Evolutionary conservation across 2,888 invertebrate species (phyloP), one percentile per base, ranked within the genome.

Genomic region (Eupithecia centaureata): DNA sequence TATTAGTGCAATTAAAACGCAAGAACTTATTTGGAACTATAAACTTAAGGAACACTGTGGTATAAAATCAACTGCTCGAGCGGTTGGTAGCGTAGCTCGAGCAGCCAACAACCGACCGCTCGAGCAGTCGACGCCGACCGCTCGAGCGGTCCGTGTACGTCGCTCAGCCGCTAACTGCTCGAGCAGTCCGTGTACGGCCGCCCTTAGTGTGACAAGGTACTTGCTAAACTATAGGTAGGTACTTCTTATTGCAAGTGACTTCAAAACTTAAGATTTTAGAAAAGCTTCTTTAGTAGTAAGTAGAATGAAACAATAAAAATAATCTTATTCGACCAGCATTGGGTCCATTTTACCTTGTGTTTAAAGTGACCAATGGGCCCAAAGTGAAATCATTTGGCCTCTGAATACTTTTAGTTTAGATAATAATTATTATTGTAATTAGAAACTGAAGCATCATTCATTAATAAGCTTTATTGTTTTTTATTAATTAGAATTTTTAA

Each of bases 281-380:
- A 28, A 25, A 28, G 54, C 28, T 52, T 52, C 27, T 5, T 27
- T 5, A 15, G 25, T 27, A 28, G 15, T 27, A 54, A 54, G 54
- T 28, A 54, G 28, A 54, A 54, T 54, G 27, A 28, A 54, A 42
- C 2, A 5, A 30, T 30, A 30, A 30, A 71, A 51, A 56, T 35
- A 64, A 65, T 18, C 33, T 28, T 65, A 64, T 56, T 51, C 61
- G 69, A 76, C 71, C 68, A 72, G 38, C 35, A 61, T 56, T 64
- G 73, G 75, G 76, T 73, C 75, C 73, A 75, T 68, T 72, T 64
- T 66, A 67, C 33, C 57, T 10, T 54, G 25, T 42, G 18, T 3
- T n/a, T 7, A 7, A n/a, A n/a, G n/a, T n/a, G n/a, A n/a, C 35
- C 35, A 35, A 35, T n/a, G 5, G 38, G n/a, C n/a, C n/a, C n/a